These are phyloP conservation scores for Rhea pennata DNA, from an alignment of 2,113 vertebrate species.

Conservation along the genomic window DNA sequence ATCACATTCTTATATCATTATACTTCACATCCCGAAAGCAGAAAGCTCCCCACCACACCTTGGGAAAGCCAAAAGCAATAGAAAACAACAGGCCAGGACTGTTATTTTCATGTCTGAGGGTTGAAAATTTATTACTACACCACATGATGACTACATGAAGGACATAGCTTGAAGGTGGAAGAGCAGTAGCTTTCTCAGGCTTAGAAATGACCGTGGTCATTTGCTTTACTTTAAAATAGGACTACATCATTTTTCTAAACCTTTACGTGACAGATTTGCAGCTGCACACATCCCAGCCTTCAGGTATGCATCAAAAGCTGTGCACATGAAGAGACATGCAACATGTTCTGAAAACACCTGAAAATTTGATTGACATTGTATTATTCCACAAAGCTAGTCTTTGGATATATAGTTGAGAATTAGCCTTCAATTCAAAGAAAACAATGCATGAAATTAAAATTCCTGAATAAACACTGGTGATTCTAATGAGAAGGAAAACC, in stretches of 20 bases:
- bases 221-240: not conserved
- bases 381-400: not conserved
- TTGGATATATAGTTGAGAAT: not conserved
- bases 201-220: not conserved
- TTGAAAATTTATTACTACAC: not conserved
- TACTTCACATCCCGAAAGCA: not conserved
- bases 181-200: not conserved
- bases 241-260: not conserved
- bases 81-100: not conserved
- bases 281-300: not conserved
- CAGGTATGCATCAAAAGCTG: not conserved
- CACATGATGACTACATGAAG: not conserved
- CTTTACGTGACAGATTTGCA: not conserved
- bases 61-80: not conserved
- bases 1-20: not conserved
- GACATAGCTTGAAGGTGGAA: not conserved
- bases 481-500: not conserved
- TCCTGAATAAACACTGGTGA: not conserved
- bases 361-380: not conserved
- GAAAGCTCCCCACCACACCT: not conserved
- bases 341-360: not conserved
- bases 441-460: not conserved
- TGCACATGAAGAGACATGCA: not conserved
- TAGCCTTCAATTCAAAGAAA: not conserved
- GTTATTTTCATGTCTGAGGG: not conserved